Base-by-base conservation (phyloP, 2,797 vertebrate genomes). In the Alfaro cultratus region DNA sequence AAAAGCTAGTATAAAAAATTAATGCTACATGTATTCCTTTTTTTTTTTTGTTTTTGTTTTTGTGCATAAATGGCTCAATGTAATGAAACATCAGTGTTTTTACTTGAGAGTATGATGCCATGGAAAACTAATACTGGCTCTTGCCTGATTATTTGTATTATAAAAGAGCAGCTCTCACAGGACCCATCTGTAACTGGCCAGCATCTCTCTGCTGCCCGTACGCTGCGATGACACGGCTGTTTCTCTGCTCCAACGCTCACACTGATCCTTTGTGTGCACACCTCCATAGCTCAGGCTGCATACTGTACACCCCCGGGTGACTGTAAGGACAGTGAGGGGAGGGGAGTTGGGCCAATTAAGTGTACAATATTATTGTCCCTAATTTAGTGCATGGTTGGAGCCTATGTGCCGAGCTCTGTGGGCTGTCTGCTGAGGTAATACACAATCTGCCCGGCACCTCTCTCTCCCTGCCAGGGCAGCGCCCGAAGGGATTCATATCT, bases 351-450 rank as follows among this genome's bases (percentile, higher is more conserved):
- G 95, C 96, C 97, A 98, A 98, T 97, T 97, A 97, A 97, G 95
- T 95, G 95, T 94, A 95, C 96, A 97, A 97, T 97, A 96, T 96
- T 97, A 97, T 97, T 96, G 97, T 98, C 97, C 96, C 97, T 98
- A 98, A 99, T 99, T 99, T 98, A 98, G 97, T 98, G 97, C 98
- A 97, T 98, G 97, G 97, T 96, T 98, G 97, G 98, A 96, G 96
- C 96, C 96, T 96, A 95, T 96, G 96, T 97, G 97, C 96, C 93
- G 95, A 96, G 95, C 98, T 97, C 97, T 96, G 97, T 98, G 97
- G 97, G 97, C 96, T 97, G 96, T 97, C 88, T 96, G 96, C 97
- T 97, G 96, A 96, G 96, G 96, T 97, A 96, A 97, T 97, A 95
- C 96, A 94, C 97, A 99, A 98, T 98, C 98, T 99, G 98, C 97